A percentile compares a stretch with the other conserved stretches of the same genome.
phyloP scores from a whole-genome alignment of 2,113 vertebrate genomes.

The Nettapus auritus region DNA sequence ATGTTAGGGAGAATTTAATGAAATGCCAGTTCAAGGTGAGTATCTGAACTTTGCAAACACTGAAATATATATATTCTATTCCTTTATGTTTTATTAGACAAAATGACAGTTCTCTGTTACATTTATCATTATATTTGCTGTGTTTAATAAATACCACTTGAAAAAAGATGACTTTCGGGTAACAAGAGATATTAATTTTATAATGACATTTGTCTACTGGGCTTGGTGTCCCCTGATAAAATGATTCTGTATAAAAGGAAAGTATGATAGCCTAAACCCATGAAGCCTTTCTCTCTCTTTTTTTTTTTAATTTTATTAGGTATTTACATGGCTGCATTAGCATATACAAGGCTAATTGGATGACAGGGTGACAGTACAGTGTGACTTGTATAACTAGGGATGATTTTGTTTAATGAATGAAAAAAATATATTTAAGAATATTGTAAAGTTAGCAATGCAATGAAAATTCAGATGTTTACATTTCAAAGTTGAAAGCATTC shows the following conservation, averaged over 20 bases:
- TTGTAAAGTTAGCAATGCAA: not conserved
- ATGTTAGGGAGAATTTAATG: not conserved
- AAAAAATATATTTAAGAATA: not conserved
- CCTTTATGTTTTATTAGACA: not conserved
- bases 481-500: not conserved
- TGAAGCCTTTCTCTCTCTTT: not conserved
- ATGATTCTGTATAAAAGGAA: not conserved
- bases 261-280: not conserved
- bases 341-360: not conserved
- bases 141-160: not conserved
- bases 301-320: not conserved
- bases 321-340: not conserved
- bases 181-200: not conserved
- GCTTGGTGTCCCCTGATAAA: not conserved
- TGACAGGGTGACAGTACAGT: not conserved
- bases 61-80: not conserved
- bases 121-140: not conserved
- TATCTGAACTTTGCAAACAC: not conserved
- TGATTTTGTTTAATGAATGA: not conserved
- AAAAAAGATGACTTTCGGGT: not conserved
- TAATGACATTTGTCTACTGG: not conserved
- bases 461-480: not conserved
- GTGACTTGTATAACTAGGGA: not conserved
- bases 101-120: not conserved
- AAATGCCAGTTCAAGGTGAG: not conserved